Evolutionary conservation across 2,113 vertebrate species (phyloP), one percentile per base, ranked within the genome.

Genomic region (Lucifuga dentata): DNA sequence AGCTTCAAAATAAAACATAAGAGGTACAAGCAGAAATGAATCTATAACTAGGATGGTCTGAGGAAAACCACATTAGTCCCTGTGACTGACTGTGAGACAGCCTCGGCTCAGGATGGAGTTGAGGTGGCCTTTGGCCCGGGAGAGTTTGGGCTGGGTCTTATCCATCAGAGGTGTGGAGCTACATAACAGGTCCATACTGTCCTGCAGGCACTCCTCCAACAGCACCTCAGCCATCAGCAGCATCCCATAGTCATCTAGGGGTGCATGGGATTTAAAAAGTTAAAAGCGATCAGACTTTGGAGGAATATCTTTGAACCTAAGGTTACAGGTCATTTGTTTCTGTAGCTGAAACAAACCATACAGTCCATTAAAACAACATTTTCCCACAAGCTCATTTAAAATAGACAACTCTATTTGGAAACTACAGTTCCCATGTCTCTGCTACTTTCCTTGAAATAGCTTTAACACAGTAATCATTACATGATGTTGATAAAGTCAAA

Each of bases 181-280:
- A 73, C 92, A 93, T 66, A 98, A 84, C 32, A 94, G 93, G 83
- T 93, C 63, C 21, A 93, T 87, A 66, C 97, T 98, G 35, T 97
- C 96, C 74, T 93, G 93, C 57, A 98, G 84, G 80, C 94, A 95
- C 53, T 96, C 93, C 81, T 99, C 98, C 85, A 99, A 85, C 69
- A 95, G 82, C 17, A 90, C 90, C 73, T 99, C 98, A 0, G 95
- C 96, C 77, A 95, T 89, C 72, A 98, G 80, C 86, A 99, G 89
- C 9, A 81, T 92, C 73, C 93, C 92, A 0, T 95, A 94, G 84
- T 98, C 98, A 87, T 98, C 98, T 99, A 8, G 15, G 1, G 73
- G 56, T 7, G 38, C 86, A 5, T 0, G 10, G 44, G 15, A 20
- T 49, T 0, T 1, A 72, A 59, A 63, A 61, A 20, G 32, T 35